Evolutionary conservation across 2,113 vertebrate genomes (phyloP), one percentile per base, ranked within the genome.

Genomic region (Lanius collurio): DNA sequence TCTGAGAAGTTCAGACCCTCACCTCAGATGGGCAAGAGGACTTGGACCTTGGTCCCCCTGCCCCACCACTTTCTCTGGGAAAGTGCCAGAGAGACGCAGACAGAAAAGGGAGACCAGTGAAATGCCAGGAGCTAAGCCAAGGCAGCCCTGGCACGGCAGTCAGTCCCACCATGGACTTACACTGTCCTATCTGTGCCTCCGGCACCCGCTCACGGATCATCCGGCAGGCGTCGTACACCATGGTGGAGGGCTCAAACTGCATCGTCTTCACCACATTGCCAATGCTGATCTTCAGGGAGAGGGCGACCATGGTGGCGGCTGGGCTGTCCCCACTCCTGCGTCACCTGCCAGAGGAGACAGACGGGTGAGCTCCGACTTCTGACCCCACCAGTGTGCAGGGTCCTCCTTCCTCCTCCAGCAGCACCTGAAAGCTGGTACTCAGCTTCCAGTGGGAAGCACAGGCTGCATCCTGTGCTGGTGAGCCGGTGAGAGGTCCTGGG

Each of bases 201-300:
- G 99, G 99, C 71, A 99, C 99, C 21, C 99, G 98, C 97, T 99
- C 99, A 7, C 99, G 98, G 95, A 99, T 99, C 91, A 99, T 99
- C 21, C 98, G 99, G 95, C 99, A 99, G 82, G 99, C 99, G 0
- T 99, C 99, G 0, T 99, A 99, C 88, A 99, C 99, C 99, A 99
- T 98, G 73, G 99, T 99, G 95, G 99, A 99, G 14, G 99, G 99
- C 97, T 99, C 99, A 10, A 99, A 99, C 97, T 99, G 99, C 99
- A 99, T 99, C 1, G 99, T 99, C 98, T 99, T 99, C 98, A 99
- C 98, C 96, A 99, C 99, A 73, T 99, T 99, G 56, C 99, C 99
- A 11, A 99, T 99, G 87, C 99, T 98, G 97, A 99, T 99, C 98
- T 99, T 99, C 94, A 99, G 97, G 1, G 99, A 99, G 75, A 99